Evolutionary conservation across 2,888 invertebrate genomes (phyloP).

Genomic region (Ophion slaviceki): DNA sequence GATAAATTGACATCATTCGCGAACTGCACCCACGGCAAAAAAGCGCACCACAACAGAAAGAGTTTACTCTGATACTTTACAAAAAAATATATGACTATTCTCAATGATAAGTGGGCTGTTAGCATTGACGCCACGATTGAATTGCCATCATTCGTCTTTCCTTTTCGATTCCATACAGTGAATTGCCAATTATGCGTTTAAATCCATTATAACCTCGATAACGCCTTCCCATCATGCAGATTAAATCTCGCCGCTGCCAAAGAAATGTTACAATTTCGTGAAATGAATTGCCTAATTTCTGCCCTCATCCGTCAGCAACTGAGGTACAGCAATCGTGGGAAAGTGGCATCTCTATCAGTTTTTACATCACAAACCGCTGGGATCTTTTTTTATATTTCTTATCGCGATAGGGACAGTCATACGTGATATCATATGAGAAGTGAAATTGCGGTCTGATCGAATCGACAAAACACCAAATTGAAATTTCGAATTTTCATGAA

Average conservation of each 20-base stretch:
- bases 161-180: background rate
- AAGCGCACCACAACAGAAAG: background rate
- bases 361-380: background rate
- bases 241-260: no score
- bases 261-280: background rate
- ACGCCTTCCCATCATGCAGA: background rate
- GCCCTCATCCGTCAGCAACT: background rate
- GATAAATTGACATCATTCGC: background rate
- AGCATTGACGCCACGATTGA: background rate
- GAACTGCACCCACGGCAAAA: background rate
- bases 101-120: background rate
- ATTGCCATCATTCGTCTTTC: background rate
- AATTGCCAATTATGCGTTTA: background rate
- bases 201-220: background rate
- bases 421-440: background rate
- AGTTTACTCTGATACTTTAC: background rate
- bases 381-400: slow-evolving; percentile 2
- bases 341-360: background rate
- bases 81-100: background rate
- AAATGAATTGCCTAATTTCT: background rate
- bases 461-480: slow-evolving; percentile 19
- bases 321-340: background rate
- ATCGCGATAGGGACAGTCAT: background rate
- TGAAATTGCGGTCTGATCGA: slow-evolving; percentile 17
- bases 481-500: slow-evolving; percentile 35